These are phyloP conservation scores for Cyclophora punctaria DNA, from an alignment of 2,888 invertebrate genomes.

Conservation along the genomic window DNA sequence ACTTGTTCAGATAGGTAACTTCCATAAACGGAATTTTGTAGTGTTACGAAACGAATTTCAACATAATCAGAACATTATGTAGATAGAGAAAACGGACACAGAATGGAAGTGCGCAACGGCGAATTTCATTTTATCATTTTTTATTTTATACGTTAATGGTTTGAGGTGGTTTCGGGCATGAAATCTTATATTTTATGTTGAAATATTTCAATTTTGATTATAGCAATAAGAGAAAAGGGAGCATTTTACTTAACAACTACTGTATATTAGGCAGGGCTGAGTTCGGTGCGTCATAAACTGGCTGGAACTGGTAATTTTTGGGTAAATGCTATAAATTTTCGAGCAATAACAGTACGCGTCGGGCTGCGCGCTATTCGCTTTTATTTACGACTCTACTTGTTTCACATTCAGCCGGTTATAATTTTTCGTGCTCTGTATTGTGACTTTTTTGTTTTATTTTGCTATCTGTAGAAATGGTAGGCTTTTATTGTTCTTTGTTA, in stretches of 20 bases:
- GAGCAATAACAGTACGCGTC: conserved; percentile 61
- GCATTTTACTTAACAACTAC: conserved; percentile 23
- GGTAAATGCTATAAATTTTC: conserved; percentile 61
- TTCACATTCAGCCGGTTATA: conserved; percentile 62
- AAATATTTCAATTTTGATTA: conserved; percentile 24
- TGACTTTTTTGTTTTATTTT: conserved; percentile 53
- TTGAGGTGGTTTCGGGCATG: conserved; percentile 1
- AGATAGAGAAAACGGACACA: too few relatives aligned
- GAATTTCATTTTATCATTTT: not conserved
- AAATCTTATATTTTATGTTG: conserved; percentile 18
- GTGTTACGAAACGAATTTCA: too few relatives aligned
- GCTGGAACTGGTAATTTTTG: conserved; percentile 58
- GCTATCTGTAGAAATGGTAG: conserved; percentile 37
- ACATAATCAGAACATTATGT: too few relatives aligned
- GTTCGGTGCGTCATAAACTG: conserved; percentile 50
- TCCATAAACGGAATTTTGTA: too few relatives aligned
- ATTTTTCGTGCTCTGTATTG: conserved; percentile 64
- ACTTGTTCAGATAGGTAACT: too few relatives aligned
- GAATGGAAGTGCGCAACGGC: not conserved
- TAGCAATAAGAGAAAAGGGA: conserved; percentile 24
- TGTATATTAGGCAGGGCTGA: conserved; percentile 26
- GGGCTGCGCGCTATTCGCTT: conserved; percentile 62
- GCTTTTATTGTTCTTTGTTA: conserved; percentile 45
- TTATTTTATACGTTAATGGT: not conserved
- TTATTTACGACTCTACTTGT: conserved; percentile 72